These are phyloP conservation scores for Mallotus villosus DNA, from an alignment of 2,797 vertebrate genomes.

Conservation along the genomic window DNA sequence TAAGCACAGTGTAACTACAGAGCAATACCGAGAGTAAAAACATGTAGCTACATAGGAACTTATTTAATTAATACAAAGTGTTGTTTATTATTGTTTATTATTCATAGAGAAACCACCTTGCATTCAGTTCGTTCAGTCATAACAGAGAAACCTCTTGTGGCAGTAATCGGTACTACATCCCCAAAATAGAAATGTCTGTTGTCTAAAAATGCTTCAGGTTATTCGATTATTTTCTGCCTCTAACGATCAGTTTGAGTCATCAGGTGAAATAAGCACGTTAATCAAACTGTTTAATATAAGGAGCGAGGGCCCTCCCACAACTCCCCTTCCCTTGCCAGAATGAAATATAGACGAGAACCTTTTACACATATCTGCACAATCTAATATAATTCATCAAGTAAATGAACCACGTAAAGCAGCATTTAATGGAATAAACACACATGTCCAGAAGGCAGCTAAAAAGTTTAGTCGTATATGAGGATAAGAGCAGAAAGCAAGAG, in stretches of 20 bases:
- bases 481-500: not conserved
- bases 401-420: constrained; percentile 39
- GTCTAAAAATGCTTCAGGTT: not conserved
- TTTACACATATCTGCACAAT: constrained; percentile 39
- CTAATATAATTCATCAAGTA: constrained; percentile 54
- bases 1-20: too few relatives aligned
- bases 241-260: not conserved
- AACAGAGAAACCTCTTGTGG: not conserved
- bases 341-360: constrained; percentile 30
- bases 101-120: too few relatives aligned
- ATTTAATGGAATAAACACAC: constrained; percentile 33
- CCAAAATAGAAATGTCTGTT: constrained; percentile 17
- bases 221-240: not conserved
- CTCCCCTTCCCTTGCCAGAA: constrained; percentile 22
- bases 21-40: too few relatives aligned
- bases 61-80: too few relatives aligned
- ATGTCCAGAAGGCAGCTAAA: not conserved
- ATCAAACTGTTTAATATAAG: constrained; percentile 25
- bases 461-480: not conserved
- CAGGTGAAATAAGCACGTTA: constrained; percentile 22
- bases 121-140: not conserved
- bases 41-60: too few relatives aligned
- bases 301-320: constrained; percentile 15
- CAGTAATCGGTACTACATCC: not conserved
- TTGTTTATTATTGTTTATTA: too few relatives aligned